These are phyloP conservation scores for Montipora capricornis DNA, from an alignment of 64 coral and sea anemone genomes.

Conservation along the genomic window DNA sequence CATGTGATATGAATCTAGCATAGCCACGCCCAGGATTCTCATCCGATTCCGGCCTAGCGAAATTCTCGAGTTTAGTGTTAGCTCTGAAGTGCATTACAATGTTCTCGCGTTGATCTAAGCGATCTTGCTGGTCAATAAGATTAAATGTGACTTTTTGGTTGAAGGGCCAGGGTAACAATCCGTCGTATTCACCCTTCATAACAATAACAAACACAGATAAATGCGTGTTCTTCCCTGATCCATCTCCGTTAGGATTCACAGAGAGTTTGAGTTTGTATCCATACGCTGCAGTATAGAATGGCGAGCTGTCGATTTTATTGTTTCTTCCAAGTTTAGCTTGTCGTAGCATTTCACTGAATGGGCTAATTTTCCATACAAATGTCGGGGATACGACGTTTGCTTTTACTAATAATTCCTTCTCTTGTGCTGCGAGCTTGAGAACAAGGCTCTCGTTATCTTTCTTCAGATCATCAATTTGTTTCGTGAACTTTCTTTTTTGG, in stretches of 20 bases:
- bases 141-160: conserved; percentile 60
- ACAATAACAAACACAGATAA: conserved; percentile 64
- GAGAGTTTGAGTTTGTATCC: conserved; percentile 56
- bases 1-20: conserved; percentile 56
- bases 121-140: conserved; percentile 50
- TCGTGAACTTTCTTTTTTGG: conserved; percentile 19
- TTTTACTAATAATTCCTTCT: conserved; percentile 1
- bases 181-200: conserved; percentile 73
- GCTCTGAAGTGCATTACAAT: conserved; percentile 47
- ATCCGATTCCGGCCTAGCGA: conserved; percentile 24
- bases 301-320: conserved; percentile 7
- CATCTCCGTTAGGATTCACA: conserved; percentile 59
- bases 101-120: conserved; percentile 29
- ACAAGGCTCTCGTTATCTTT: conserved; percentile 24
- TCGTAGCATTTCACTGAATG: conserved; percentile 11
- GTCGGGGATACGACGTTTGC: neutral
- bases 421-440: conserved; percentile 16
- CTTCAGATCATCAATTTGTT: conserved; percentile 37
- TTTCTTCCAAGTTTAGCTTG: conserved; percentile 26
- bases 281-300: conserved; percentile 60
- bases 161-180: conserved; percentile 62
- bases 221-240: conserved; percentile 52
- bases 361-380: conserved; percentile 40
- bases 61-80: conserved; percentile 25
- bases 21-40: conserved; percentile 40